Evolutionary conservation across 2,113 vertebrate genomes (phyloP).

Genomic region (Phylloscopus trochiloides): DNA sequence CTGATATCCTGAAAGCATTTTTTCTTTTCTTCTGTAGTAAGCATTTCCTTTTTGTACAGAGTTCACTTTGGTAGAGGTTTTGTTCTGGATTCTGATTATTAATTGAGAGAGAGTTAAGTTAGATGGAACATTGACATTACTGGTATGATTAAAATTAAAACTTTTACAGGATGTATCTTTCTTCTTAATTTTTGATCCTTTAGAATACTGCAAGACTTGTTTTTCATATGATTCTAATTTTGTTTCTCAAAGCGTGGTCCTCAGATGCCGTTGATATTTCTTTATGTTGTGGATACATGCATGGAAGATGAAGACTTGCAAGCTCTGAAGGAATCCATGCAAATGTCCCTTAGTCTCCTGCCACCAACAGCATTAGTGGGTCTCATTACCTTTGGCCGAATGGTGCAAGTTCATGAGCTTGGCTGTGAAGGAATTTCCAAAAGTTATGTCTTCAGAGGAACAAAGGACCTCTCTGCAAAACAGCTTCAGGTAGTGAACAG

Average conservation of each 20-base stretch:
- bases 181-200: neutral
- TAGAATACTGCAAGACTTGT: neutral
- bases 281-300: conserved; percentile 97
- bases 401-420: conserved; percentile 97
- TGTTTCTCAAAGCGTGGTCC: conserved; percentile 84
- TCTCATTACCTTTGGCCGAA: conserved; percentile 96
- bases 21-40: neutral
- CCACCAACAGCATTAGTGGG: conserved; percentile 93
- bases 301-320: conserved; percentile 99
- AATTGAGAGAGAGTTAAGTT: neutral
- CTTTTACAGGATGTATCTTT: neutral
- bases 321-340: conserved; percentile 95
- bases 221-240: neutral
- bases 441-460: conserved; percentile 96
- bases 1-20: neutral
- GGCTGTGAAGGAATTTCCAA: conserved; percentile 98
- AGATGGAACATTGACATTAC: neutral
- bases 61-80: neutral
- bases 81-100: neutral
- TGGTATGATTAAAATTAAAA: neutral
- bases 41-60: neutral
- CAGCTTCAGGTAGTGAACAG: conserved; percentile 87
- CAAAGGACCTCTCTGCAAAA: conserved; percentile 93
- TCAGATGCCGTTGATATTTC: conserved; percentile 97
- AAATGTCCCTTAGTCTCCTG: conserved; percentile 95